A percentile compares a stretch with the other conserved stretches of the same genome.
phyloP scores from a whole-genome alignment of 23 tunicate species.

The Styela clava region DNA sequence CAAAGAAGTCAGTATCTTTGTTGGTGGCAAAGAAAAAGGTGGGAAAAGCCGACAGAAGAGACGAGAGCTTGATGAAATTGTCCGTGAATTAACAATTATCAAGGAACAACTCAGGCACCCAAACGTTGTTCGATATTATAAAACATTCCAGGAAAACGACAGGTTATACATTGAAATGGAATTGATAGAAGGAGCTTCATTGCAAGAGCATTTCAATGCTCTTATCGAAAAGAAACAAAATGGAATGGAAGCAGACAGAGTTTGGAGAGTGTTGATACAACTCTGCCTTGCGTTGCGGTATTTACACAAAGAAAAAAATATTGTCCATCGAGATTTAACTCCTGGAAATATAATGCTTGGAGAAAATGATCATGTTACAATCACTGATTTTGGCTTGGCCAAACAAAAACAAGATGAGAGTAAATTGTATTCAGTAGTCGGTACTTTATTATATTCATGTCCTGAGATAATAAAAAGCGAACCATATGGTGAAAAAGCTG shows the following conservation, averaged over 20 bases:
- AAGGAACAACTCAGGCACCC: conserved; percentile 89
- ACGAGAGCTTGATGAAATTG: conserved; percentile 86
- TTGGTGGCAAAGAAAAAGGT: conserved; percentile 78
- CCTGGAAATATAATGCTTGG: conserved; percentile 91
- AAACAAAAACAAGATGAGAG: conserved; percentile 88
- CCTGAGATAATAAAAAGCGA: conserved; percentile 91
- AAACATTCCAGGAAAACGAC: conserved; percentile 91
- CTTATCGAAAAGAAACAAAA: conserved; percentile 80
- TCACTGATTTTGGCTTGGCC: conserved; percentile 94
- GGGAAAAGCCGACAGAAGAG: conserved; percentile 62
- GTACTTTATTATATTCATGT: conserved; percentile 80
- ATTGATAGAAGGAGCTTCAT: conserved; percentile 90
- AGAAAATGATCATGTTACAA: conserved; percentile 95
- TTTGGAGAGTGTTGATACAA: conserved; percentile 92
- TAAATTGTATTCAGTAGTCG: conserved; percentile 79
- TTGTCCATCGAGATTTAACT: conserved; percentile 87
- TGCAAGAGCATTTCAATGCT: conserved; percentile 90
- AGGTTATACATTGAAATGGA: conserved; percentile 96
- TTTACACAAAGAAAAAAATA: conserved; percentile 77
- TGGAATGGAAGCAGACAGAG: conserved; percentile 77
- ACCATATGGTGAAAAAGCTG: conserved; percentile 93
- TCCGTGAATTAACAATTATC: conserved; percentile 82
- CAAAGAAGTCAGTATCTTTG: conserved; percentile 72
- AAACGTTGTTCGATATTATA: conserved; percentile 80
- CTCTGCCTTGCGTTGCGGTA: conserved; percentile 87